Conservation (phyloP, 2,797 vertebrate species). For the Cyprinella venusta region DNA sequence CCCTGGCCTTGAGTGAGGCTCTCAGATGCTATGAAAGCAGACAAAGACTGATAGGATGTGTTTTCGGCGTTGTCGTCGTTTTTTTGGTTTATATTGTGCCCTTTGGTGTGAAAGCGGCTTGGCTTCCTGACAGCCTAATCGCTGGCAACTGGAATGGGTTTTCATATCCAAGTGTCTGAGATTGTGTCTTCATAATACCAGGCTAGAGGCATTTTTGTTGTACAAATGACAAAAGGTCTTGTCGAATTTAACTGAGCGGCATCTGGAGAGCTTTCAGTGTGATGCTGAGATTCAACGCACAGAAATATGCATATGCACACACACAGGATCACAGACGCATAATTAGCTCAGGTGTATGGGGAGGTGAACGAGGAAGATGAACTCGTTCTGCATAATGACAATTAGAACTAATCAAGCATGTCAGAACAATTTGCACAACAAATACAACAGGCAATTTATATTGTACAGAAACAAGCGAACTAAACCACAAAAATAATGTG, state of each 20-base stretch:
- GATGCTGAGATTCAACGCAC: background rate
- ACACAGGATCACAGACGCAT: background rate
- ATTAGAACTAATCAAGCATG: background rate
- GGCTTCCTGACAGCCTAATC: constrained; percentile 60
- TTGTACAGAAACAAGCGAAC: background rate
- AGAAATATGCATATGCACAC: background rate
- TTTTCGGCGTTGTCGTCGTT: constrained; percentile 57
- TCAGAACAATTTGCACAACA: background rate
- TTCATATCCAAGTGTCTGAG: constrained; percentile 21
- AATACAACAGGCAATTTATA: background rate
- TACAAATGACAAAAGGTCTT: constrained; percentile 65
- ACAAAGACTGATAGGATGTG: constrained; percentile 66
- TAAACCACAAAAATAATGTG: background rate
- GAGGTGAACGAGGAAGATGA: background rate
- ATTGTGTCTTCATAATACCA: constrained; percentile 48
- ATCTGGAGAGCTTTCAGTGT: background rate
- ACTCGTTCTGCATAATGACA: background rate
- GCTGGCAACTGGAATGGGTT: constrained; percentile 44
- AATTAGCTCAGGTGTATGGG: background rate
- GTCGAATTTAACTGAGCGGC: background rate
- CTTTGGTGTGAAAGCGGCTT: constrained; percentile 52
- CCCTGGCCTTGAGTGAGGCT: constrained; percentile 75
- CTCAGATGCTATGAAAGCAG: constrained; percentile 70
- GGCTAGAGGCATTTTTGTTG: constrained; percentile 59
- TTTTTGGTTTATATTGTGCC: constrained; percentile 62